These are phyloP conservation scores for Argyrosomus regius DNA, from an alignment of 2,797 vertebrate species.

Conservation along the genomic window DNA sequence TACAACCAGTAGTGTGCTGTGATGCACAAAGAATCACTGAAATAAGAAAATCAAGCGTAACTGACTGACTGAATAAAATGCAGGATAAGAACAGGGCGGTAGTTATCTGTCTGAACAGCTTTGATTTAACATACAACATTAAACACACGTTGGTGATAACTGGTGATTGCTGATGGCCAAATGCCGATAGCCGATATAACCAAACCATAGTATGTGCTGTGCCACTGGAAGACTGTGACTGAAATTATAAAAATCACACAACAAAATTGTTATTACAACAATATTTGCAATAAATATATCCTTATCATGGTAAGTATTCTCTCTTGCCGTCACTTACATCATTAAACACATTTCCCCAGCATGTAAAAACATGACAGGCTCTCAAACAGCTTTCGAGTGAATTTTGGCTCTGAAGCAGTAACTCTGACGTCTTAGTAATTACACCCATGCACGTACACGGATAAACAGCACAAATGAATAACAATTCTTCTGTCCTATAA, in stretches of 20 bases:
- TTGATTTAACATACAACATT: not conserved
- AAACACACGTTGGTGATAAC: not conserved
- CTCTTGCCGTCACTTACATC: not conserved
- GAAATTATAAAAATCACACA: not conserved
- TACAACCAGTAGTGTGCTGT: not conserved
- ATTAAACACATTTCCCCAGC: constrained; percentile 17
- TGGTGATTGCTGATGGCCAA: no score
- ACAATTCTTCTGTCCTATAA: constrained; percentile 28
- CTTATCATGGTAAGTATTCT: not conserved
- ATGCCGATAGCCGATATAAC: no score
- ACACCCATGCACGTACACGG: constrained; percentile 17
- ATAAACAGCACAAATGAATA: constrained; percentile 10
- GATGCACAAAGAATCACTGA: not conserved
- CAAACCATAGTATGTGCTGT: no score
- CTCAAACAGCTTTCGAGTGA: constrained; percentile 17
- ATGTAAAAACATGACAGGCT: constrained; percentile 17
- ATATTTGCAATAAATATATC: not conserved
- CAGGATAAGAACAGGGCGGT: not conserved
- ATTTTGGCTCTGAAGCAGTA: constrained; percentile 6
- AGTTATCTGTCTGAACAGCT: not conserved
- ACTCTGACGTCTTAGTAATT: constrained; percentile 1
- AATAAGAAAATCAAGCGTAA: not conserved
- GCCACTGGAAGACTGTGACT: no score
- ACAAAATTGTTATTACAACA: not conserved
- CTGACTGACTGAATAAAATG: not conserved